These are phyloP conservation scores for Parauchenoglanis ngamensis DNA, from an alignment of 2,797 vertebrate genomes.

Conservation along the genomic window DNA sequence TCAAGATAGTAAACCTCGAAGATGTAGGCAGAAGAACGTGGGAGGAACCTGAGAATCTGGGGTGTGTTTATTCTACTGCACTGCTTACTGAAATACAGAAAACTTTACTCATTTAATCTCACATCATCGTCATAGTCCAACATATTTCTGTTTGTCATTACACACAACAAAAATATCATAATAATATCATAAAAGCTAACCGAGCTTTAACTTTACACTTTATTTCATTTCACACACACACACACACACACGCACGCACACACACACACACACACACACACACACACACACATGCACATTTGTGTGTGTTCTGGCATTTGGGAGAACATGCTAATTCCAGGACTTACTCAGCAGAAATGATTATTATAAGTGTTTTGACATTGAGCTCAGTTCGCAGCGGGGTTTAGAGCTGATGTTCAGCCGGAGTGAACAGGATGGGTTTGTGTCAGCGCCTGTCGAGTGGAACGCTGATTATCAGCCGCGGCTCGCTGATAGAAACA, in stretches of 20 bases:
- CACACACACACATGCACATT: no score
- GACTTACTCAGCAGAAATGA: not conserved
- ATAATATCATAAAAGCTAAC: not conserved
- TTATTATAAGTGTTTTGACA: not conserved
- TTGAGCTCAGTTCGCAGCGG: not conserved
- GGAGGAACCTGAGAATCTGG: not conserved
- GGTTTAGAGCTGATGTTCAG: not conserved
- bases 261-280: not conserved
- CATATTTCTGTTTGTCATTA: not conserved
- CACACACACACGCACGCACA: not conserved
- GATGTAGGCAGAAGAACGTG: not conserved
- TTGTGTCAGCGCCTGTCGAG: not conserved
- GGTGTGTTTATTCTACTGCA: not conserved
- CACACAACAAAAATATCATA: not conserved
- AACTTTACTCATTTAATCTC: not conserved
- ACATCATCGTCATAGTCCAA: not conserved
- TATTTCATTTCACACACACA: not conserved
- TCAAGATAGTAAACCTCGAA: not conserved
- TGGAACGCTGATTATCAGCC: constrained; percentile 9
- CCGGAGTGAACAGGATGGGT: not conserved
- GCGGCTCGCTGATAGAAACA: not conserved
- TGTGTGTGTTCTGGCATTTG: not conserved
- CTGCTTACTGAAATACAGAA: not conserved
- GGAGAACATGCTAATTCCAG: not conserved
- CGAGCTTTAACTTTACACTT: not conserved